A percentile compares a stretch with the other conserved stretches of the same genome.
These are phyloP conservation scores for Drosophila mettleri DNA, from an alignment of 2,888 invertebrate species.

Conservation along the genomic window DNA sequence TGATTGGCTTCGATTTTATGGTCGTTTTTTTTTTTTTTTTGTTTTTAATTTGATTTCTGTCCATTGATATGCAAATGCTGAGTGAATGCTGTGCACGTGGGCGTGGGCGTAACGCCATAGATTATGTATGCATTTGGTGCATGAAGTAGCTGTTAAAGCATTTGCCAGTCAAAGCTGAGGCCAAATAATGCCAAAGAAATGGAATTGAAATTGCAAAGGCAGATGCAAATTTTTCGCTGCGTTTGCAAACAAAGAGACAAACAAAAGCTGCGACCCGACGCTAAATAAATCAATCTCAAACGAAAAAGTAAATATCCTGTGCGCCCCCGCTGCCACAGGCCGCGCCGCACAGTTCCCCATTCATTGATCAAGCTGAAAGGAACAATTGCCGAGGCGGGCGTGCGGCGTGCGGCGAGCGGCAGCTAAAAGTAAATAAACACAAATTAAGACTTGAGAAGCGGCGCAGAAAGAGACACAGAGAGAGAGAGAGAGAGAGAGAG, in stretches of 20 bases:
- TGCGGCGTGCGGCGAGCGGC: not conserved
- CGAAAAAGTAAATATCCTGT: slow-evolving; percentile 77
- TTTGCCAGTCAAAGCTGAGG: slow-evolving; percentile 20
- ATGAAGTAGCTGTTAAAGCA: slow-evolving; percentile 9
- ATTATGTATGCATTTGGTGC: slow-evolving; percentile 61
- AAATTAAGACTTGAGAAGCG: slow-evolving; percentile 26
- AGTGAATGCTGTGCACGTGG: slow-evolving; percentile 26
- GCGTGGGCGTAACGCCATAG: slow-evolving; percentile 30
- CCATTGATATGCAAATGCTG: slow-evolving; percentile 56
- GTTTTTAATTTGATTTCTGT: slow-evolving; percentile 42
- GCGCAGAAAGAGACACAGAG: slow-evolving; percentile 8
- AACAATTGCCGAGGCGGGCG: slow-evolving; percentile 33
- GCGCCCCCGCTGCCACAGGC: not conserved
- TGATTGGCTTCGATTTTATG: slow-evolving; percentile 47
- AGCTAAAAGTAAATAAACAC: slow-evolving; percentile 71
- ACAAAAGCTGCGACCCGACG: slow-evolving; percentile 43
- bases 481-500: not conserved
- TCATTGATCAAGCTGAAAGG: slow-evolving; percentile 52
- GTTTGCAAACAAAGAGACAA: slow-evolving; percentile 52
- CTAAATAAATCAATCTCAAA: slow-evolving; percentile 71
- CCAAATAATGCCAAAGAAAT: no score
- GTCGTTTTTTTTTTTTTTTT: slow-evolving; percentile 20
- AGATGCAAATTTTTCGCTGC: slow-evolving; percentile 61
- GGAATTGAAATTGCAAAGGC: slow-evolving; percentile 11
- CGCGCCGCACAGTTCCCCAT: slow-evolving; percentile 14